Conservation (phyloP, 2,888 invertebrate species). For the Choristoneura rosaceana region DNA sequence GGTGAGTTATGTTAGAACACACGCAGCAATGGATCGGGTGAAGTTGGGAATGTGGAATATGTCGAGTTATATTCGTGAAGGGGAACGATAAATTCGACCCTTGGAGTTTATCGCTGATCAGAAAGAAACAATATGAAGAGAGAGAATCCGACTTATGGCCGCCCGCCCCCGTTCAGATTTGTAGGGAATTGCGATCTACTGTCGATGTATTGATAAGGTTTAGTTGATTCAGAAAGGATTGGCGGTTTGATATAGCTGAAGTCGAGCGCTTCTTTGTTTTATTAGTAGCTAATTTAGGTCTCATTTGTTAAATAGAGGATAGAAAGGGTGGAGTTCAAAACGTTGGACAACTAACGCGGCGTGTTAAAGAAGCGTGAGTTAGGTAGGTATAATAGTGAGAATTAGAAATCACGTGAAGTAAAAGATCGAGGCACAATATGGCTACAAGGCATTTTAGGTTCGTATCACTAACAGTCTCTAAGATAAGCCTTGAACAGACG, state of each 20-base stretch:
- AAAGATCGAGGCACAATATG: no score
- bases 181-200: constrained; percentile 54
- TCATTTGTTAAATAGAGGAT: background rate
- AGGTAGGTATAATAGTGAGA: no score
- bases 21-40: constrained; percentile 40
- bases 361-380: no score
- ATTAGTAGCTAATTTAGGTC: background rate
- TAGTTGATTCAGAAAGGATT: constrained; percentile 46
- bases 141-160: constrained; percentile 57
- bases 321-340: background rate
- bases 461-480: no score
- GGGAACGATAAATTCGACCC: constrained; percentile 60
- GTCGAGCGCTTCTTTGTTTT: background rate
- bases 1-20: background rate
- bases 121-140: constrained; percentile 67
- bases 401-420: no score
- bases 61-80: constrained; percentile 44
- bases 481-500: no score
- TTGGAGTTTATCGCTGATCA: constrained; percentile 64
- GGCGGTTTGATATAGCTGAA: background rate
- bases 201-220: constrained; percentile 49
- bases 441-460: no score
- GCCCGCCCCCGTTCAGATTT: constrained; percentile 56
- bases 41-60: background rate
- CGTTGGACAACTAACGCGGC: no score